Evolutionary conservation across 2,113 vertebrate species (phyloP).

Genomic region (Balaeniceps rex): DNA sequence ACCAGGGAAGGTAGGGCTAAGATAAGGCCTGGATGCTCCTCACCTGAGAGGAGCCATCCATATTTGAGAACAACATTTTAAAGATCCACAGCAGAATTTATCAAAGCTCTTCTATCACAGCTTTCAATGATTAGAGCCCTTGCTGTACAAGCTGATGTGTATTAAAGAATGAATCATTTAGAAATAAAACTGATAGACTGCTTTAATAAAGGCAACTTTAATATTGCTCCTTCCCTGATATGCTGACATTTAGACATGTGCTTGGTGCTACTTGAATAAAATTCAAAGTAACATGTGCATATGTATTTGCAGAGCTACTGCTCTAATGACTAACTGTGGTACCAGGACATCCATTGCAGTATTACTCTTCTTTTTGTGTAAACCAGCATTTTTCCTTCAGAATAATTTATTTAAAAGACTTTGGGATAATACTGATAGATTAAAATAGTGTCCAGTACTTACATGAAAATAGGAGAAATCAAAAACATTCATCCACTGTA

Average conservation of each 20-base stretch:
- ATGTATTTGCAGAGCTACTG: not conserved
- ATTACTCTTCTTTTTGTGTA: not conserved
- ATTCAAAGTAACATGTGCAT: not conserved
- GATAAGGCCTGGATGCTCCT: not conserved
- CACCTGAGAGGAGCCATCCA: not conserved
- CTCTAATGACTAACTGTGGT: not conserved
- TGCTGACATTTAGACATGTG: not conserved
- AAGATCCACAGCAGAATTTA: not conserved
- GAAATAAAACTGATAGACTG: not conserved
- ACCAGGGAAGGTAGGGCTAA: not conserved
- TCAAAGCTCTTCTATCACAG: not conserved
- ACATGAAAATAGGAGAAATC: not conserved
- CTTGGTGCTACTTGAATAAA: not conserved
- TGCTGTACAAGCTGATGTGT: not conserved
- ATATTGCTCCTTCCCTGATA: not conserved
- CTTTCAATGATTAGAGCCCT: not conserved
- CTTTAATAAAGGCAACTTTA: not conserved
- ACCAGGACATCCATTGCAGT: not conserved
- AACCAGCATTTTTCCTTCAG: not conserved
- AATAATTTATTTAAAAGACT: not conserved
- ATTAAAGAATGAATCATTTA: not conserved
- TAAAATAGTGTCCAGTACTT: not conserved
- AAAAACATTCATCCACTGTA: not conserved
- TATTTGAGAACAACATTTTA: not conserved
- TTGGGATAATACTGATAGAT: not conserved